Conservation (phyloP, 1,140 invertebrate genomes). For the Sycophila sp. region DNA sequence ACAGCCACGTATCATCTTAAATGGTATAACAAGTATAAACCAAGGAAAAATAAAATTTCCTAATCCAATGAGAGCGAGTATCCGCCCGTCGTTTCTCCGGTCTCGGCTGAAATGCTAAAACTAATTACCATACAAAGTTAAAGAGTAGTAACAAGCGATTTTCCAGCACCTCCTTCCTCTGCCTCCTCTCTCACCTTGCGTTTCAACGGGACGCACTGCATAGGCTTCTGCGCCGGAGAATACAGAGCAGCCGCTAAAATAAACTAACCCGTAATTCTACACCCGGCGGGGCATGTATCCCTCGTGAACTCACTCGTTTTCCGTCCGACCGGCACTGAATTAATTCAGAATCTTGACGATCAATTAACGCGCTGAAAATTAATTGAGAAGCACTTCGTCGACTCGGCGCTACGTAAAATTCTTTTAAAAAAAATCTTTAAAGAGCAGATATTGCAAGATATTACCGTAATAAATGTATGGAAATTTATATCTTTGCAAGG, state of each 20-base stretch:
- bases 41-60: too few species aligned
- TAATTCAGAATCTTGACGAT: not conserved
- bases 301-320: not conserved
- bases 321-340: not conserved
- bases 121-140: slow-evolving; percentile 3
- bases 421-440: too few species aligned
- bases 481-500: too few species aligned
- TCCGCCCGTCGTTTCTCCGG: not conserved
- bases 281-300: not conserved
- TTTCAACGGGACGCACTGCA: too few species aligned
- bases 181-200: too few species aligned
- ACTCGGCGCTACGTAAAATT: too few species aligned
- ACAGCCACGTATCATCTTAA: too few species aligned
- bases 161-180: too few species aligned
- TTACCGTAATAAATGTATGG: too few species aligned
- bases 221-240: not conserved
- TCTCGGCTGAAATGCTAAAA: slow-evolving; percentile 2
- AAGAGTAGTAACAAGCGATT: not conserved
- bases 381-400: too few species aligned
- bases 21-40: too few species aligned
- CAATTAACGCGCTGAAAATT: not conserved
- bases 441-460: too few species aligned
- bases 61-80: not conserved
- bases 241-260: slow-evolving; percentile 6
- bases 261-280: slow-evolving; percentile 13